Base-by-base conservation (phyloP, 1,140 invertebrate species). In the Cydia pomonella region DNA sequence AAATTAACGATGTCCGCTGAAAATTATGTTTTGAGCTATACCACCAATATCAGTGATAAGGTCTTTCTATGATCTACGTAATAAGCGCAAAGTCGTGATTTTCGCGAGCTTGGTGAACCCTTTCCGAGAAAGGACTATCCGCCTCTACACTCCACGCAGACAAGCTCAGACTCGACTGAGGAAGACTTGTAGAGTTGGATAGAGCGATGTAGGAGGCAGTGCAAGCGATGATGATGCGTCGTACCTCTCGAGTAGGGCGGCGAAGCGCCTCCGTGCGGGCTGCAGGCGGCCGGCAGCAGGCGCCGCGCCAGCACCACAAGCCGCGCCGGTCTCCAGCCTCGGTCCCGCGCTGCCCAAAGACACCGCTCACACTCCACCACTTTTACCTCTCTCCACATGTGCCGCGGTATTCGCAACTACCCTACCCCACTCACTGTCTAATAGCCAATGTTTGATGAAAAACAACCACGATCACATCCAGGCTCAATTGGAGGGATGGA, bases 181-280 rank as follows among this genome's bases (percentile, higher is more conserved):
- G 16, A 50, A 50, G n/a, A 50, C 9, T 10, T 21, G 18, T 59
- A 59, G 53, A 59, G 53, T 59, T 12, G 53, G 53, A 59, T n/a
- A 62, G 64, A 62, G 64, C 47, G 74, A 29, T 71, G 74, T 50
- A 69, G 64, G 47, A 73, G 73, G 72, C 75, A 53, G 72, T 72
- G 76, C 59, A 71, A 73, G 80, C 41, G 73, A 59, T 69, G 53
- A 72, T 59, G 53, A 44, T 72, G 73, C 72, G 92, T 95, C 69
- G 92, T 95, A 96, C 95, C 95, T 95, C 95, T 93, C 87, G 94
- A 94, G 94, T 95, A 95, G 88, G 95, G 95, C 90, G 95, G 95
- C 89, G 94, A 95, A 92, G 94, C 94, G 93, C 95, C 94, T 93
- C 94, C 95, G 94, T 95, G 95, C 93, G 95, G 95, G 92, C 94